Percentiles rank a stretch among this genome's conserved stretches.
These are phyloP conservation scores for Platypus cylindrus DNA, from an alignment of 2,888 invertebrate species.

Conservation along the genomic window DNA sequence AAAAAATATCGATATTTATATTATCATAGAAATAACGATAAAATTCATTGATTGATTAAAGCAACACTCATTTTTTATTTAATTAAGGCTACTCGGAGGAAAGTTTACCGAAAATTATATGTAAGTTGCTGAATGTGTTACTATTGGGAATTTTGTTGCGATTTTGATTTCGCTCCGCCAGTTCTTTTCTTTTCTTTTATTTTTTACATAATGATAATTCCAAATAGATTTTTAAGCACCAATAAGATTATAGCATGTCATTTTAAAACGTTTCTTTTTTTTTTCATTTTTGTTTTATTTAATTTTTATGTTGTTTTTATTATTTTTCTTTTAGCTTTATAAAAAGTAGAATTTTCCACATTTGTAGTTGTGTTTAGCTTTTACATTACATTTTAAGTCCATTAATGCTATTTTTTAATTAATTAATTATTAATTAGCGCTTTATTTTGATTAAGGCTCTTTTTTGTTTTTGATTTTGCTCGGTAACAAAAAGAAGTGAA, in stretches of 20 bases:
- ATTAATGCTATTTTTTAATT: constrained; percentile 10
- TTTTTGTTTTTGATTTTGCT: constrained; percentile 4
- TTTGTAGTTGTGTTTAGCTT: constrained; percentile 13
- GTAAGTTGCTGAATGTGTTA: constrained; percentile 27
- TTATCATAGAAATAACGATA: no score
- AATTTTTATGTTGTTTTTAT: constrained; percentile 1
- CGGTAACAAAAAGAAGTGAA: neutral
- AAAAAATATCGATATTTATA: no score
- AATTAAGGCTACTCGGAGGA: constrained; percentile 32
- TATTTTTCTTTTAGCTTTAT: constrained; percentile 8
- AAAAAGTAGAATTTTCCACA: constrained; percentile 6
- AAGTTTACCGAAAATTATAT: constrained; percentile 32
- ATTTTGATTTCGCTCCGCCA: no score
- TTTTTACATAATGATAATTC: constrained; percentile 8
- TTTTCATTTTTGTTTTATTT: constrained; percentile 3
- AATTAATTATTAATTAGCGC: constrained; percentile 11
- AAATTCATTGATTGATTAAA: no score
- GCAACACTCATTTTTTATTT: no score
- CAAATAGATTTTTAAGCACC: constrained; percentile 8
- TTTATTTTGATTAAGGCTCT: constrained; percentile 11
- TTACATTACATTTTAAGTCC: no score
- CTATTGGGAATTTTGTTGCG: no score
- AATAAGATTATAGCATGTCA: constrained; percentile 2
- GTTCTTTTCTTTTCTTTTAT: constrained; percentile 1
- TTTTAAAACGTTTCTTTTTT: constrained; percentile 5